A percentile compares a stretch with the other conserved stretches of the same genome.
Evolutionary conservation across 1,140 invertebrate genomes (phyloP).

Genomic region (Ips nitidus): DNA sequence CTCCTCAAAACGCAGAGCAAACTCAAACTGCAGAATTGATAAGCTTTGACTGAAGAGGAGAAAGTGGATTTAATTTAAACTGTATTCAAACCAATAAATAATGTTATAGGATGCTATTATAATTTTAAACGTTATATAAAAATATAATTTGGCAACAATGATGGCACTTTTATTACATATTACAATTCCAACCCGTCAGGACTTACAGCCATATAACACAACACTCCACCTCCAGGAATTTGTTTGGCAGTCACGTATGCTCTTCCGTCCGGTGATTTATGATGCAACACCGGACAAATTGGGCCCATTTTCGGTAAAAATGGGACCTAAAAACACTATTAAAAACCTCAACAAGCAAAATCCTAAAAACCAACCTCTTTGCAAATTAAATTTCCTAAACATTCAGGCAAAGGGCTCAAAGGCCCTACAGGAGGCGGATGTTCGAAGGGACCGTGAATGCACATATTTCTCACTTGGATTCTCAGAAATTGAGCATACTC

Average conservation of each 20-base stretch:
- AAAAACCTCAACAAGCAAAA: neutral
- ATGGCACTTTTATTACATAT: neutral
- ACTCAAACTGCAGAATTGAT: conserved; percentile 67
- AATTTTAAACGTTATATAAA: no score
- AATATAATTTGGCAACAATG: no score
- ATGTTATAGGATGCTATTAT: no score
- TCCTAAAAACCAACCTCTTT: conserved; percentile 38
- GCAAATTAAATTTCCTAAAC: conserved; percentile 50
- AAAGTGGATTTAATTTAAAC: neutral
- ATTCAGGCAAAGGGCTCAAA: conserved; percentile 52
- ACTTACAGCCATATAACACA: conserved; percentile 59
- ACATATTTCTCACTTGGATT: conserved; percentile 54
- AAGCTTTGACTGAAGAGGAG: conserved; percentile 65
- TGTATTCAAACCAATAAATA: conserved; percentile 9
- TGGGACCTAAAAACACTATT: conserved; percentile 42
- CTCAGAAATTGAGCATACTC: conserved; percentile 56
- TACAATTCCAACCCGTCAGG: conserved; percentile 50
- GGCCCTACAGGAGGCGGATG: conserved; percentile 49
- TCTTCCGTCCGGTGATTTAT: conserved; percentile 55
- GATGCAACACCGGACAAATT: conserved; percentile 53
- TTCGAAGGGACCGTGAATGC: conserved; percentile 54
- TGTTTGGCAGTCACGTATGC: conserved; percentile 55
- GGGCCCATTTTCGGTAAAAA: conserved; percentile 54
- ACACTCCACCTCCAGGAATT: conserved; percentile 54
- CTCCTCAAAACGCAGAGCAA: conserved; percentile 48